Evolutionary conservation across 2,888 invertebrate genomes (phyloP).

Genomic region (Hoplodrina ambigua): DNA sequence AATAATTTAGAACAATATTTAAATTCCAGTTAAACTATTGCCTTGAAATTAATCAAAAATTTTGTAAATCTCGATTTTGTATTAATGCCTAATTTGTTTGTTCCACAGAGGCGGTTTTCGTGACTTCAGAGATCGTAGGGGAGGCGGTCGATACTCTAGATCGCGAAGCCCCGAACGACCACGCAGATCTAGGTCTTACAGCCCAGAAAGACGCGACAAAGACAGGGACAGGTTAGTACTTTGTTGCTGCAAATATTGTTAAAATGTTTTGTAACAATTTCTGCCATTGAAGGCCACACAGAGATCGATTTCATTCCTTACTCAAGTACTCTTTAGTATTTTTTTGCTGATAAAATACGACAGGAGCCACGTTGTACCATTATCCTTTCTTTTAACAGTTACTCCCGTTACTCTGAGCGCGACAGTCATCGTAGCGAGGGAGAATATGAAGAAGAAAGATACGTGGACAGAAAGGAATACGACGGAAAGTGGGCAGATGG

Average conservation of each 20-base stretch:
- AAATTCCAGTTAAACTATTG: no score
- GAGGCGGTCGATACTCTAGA: slow-evolving; percentile 90
- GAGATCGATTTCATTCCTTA: not conserved
- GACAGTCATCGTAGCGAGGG: slow-evolving; percentile 88
- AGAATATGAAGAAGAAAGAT: slow-evolving; percentile 89
- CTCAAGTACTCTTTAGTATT: not conserved
- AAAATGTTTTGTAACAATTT: not conserved
- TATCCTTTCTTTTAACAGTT: slow-evolving; percentile 69
- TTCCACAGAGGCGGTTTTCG: slow-evolving; percentile 88
- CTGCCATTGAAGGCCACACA: not conserved
- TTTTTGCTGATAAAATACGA: not conserved
- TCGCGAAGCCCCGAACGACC: slow-evolving; percentile 90
- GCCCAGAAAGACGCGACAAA: slow-evolving; percentile 86
- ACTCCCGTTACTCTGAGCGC: slow-evolving; percentile 86
- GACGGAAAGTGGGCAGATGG: slow-evolving; percentile 93
- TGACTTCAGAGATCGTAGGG: slow-evolving; percentile 92
- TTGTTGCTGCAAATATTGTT: not conserved
- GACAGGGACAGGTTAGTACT: slow-evolving; percentile 85
- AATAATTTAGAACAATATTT: no score
- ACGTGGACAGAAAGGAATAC: slow-evolving; percentile 91
- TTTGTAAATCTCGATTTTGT: no score
- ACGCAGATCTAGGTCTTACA: slow-evolving; percentile 87
- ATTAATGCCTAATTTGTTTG: not conserved
- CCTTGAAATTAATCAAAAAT: no score
- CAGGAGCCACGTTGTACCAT: not conserved